A percentile compares a stretch with the other conserved stretches of the same genome.
Conservation (phyloP, 2,797 vertebrate species). For the Vipera latastei region DNA sequence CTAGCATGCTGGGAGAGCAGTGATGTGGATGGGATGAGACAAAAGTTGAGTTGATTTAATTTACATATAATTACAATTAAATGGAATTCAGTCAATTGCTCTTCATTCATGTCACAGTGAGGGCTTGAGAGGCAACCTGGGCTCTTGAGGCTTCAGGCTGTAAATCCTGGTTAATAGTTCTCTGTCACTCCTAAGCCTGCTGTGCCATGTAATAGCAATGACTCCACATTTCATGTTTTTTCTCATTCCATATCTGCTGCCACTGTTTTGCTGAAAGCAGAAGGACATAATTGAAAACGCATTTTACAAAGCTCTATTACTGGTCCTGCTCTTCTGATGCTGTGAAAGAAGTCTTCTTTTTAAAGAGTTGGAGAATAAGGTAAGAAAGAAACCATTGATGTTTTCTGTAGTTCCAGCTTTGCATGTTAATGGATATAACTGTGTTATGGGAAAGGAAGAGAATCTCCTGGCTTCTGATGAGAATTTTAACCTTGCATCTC, state of each 20-base stretch:
- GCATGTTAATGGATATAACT: background rate
- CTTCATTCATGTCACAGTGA: background rate
- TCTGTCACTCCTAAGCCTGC: background rate
- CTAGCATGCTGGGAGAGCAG: background rate
- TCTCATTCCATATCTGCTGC: background rate
- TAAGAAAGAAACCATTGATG: background rate
- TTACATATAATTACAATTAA: background rate
- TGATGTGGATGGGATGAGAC: background rate
- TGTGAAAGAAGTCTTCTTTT: background rate
- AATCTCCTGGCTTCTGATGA: background rate
- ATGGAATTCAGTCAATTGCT: background rate
- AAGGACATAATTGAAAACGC: background rate
- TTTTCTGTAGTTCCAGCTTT: background rate
- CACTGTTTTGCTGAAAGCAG: background rate
- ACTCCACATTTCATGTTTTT: background rate
- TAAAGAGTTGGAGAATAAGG: background rate
- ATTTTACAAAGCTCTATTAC: background rate
- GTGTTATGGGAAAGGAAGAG: background rate
- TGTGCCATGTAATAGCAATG: background rate
- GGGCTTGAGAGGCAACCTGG: background rate
- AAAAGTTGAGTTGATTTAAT: background rate
- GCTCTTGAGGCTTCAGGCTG: background rate
- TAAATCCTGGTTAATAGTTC: background rate
- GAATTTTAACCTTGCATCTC: background rate
- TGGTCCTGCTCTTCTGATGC: background rate